These are phyloP conservation scores for Priocnemis perturbator DNA, from an alignment of 2,888 invertebrate species.

Conservation along the genomic window DNA sequence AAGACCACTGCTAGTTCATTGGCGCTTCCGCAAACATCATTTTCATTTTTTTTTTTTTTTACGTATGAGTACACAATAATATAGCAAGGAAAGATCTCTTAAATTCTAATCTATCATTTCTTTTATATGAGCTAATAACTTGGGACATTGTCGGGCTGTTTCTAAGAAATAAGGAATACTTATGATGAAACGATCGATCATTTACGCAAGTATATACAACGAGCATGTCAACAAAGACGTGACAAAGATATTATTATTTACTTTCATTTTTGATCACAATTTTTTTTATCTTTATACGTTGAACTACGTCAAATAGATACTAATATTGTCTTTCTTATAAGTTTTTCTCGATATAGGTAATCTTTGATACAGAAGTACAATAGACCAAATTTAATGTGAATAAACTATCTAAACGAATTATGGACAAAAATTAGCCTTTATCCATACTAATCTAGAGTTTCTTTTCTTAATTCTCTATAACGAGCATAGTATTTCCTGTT, in stretches of 20 bases:
- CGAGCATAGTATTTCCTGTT: conserved; percentile 8
- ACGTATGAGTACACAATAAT: conserved; percentile 48
- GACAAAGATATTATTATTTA: background rate
- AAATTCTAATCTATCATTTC: conserved; percentile 52
- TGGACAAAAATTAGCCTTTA: too few species aligned
- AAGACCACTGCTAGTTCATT: conserved; percentile 23
- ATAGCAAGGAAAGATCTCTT: conserved; percentile 52
- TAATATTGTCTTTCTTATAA: too few species aligned
- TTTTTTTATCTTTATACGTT: background rate
- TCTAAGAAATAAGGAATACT: conserved; percentile 40
- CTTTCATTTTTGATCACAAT: conserved; percentile 4
- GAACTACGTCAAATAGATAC: too few species aligned
- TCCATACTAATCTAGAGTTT: background rate
- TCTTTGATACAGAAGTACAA: background rate
- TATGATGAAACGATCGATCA: too few species aligned
- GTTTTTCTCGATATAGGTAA: background rate
- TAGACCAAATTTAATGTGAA: background rate
- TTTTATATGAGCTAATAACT: conserved; percentile 62
- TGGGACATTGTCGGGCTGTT: conserved; percentile 60
- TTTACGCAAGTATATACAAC: too few species aligned
- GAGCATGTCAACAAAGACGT: too few species aligned
- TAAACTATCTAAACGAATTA: background rate
- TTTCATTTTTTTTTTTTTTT: conserved; percentile 27
- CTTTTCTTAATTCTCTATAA: background rate
- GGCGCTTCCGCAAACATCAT: conserved; percentile 15